Conservation (phyloP, 2,888 invertebrate species). For the Spisula subtruncata region DNA sequence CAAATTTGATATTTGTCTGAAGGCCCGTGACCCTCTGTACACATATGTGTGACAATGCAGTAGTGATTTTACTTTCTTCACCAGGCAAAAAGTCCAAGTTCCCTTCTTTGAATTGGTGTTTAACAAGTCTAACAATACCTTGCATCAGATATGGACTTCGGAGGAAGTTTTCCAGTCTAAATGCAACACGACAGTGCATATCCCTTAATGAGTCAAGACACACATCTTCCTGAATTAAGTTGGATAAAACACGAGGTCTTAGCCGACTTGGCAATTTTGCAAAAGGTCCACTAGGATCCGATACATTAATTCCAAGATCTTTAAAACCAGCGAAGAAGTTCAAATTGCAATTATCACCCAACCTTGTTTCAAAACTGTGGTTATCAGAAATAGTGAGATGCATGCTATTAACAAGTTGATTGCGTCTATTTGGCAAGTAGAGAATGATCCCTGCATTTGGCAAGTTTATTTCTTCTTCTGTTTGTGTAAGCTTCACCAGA, state of each 20-base stretch:
- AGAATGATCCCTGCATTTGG: background rate
- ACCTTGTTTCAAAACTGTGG: slow-evolving; percentile 26
- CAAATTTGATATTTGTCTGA: slow-evolving; percentile 29
- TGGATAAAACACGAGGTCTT: slow-evolving; percentile 46
- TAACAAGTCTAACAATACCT: slow-evolving; percentile 52
- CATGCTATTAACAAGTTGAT: background rate
- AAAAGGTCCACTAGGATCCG: slow-evolving; percentile 30
- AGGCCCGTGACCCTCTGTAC: slow-evolving; percentile 43
- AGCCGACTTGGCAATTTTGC: slow-evolving; percentile 31
- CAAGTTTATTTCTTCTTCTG: background rate
- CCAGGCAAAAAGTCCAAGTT: background rate
- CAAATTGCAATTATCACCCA: slow-evolving; percentile 51
- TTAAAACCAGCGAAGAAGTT: slow-evolving; percentile 56
- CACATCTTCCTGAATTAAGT: slow-evolving; percentile 38
- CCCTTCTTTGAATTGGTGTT: slow-evolving; percentile 16
- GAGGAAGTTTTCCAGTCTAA: slow-evolving; percentile 25
- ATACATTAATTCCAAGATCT: slow-evolving; percentile 37
- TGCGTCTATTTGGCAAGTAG: slow-evolving; percentile 32
- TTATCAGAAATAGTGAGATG: slow-evolving; percentile 50
- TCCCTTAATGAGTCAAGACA: slow-evolving; percentile 23
- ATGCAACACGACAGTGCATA: slow-evolving; percentile 16
- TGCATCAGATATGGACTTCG: slow-evolving; percentile 41
- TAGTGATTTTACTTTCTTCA: slow-evolving; percentile 18
- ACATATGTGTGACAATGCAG: slow-evolving; percentile 20
- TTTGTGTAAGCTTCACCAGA: background rate